Evolutionary conservation across 2,888 invertebrate genomes (phyloP).

Genomic region (Ceratothoa steindachneri): DNA sequence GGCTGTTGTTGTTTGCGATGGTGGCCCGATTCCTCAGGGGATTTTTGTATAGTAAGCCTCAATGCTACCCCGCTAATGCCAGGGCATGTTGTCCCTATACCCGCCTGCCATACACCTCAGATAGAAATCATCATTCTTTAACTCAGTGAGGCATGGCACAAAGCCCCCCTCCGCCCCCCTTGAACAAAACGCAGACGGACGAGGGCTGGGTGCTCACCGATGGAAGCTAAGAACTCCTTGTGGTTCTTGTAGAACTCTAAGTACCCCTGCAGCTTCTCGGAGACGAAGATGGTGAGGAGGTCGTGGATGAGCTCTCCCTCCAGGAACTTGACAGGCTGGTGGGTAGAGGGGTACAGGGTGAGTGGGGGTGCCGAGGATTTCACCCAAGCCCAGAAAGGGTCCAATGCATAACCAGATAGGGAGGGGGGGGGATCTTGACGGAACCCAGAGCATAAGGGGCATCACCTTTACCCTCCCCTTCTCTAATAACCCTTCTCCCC

Average conservation of each 20-base stretch:
- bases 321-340: constrained; percentile 78
- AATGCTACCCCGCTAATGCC: too few species aligned
- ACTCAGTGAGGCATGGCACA: too few species aligned
- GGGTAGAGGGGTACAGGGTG: too few species aligned
- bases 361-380: background rate
- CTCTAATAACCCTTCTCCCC: background rate
- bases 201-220: too few species aligned
- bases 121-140: too few species aligned
- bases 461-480: background rate
- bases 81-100: too few species aligned
- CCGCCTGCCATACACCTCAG: too few species aligned
- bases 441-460: background rate
- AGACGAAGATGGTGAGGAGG: constrained; percentile 87
- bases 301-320: constrained; percentile 92
- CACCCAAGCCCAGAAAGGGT: background rate
- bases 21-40: too few species aligned
- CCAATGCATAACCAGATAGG: background rate
- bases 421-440: background rate
- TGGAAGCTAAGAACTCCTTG: constrained; percentile 75
- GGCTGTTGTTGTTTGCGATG: too few species aligned
- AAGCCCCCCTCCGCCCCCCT: too few species aligned
- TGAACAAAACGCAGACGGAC: too few species aligned
- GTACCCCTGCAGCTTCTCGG: constrained; percentile 87
- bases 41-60: too few species aligned
- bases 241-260: constrained; percentile 86